Conservation (phyloP, 2,888 invertebrate genomes). For the Harpalus rufipes region DNA sequence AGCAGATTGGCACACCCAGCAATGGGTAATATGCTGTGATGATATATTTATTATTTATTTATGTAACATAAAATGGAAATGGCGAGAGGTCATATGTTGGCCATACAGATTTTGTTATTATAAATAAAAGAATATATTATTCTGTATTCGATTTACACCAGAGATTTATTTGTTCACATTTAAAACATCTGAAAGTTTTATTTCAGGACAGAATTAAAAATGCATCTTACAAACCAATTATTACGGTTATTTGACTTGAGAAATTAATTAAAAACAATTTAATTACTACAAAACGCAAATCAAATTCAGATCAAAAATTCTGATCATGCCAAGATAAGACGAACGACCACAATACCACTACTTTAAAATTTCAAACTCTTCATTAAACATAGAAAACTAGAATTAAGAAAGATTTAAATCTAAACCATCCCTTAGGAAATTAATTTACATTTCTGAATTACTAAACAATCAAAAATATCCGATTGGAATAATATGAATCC, state of each 20-base stretch:
- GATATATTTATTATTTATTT: too few species aligned
- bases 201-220: background rate
- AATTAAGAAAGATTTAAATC: slow-evolving; percentile 33
- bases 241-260: slow-evolving; percentile 10
- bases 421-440: slow-evolving; percentile 28
- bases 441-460: slow-evolving; percentile 46
- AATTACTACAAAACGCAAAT: slow-evolving; percentile 31
- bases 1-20: too few species aligned
- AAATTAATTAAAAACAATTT: slow-evolving; percentile 22
- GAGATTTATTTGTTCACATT: background rate
- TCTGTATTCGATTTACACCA: too few species aligned
- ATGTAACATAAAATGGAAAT: too few species aligned
- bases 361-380: slow-evolving; percentile 37
- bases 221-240: background rate
- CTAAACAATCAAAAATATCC: slow-evolving; percentile 25
- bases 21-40: too few species aligned
- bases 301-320: slow-evolving; percentile 17
- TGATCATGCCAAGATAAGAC: slow-evolving; percentile 9
- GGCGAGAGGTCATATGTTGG: too few species aligned
- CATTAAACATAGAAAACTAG: slow-evolving; percentile 33
- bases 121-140: too few species aligned
- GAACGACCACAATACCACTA: slow-evolving; percentile 16
- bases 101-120: too few species aligned
- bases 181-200: slow-evolving; percentile 3
- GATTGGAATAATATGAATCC: slow-evolving; percentile 44